Base-by-base conservation (phyloP, 2,797 vertebrate species). In the Acridotheres tristis region DNA sequence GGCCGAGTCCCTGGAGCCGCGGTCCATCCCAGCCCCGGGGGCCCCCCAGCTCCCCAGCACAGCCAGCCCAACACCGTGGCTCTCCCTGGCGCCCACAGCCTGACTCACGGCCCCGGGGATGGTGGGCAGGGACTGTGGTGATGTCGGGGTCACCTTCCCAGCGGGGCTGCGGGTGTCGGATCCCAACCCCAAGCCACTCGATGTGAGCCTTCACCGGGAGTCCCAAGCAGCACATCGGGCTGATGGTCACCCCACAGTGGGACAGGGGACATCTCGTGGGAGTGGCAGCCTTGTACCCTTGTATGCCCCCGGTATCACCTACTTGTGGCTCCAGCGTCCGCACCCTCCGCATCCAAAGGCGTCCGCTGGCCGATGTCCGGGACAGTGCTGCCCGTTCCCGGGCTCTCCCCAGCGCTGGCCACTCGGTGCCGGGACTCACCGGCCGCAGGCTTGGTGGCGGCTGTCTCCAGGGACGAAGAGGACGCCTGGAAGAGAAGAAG, bases 271-370 rank as follows among this genome's bases (percentile, higher is more conserved):
- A 43, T 11, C 26, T 54, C 30, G 47, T 1, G 3, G 34, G 23
- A 30, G n/a, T 1, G 13, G 27, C 54, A 65, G 32, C 63, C 45
- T 36, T 9, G 2, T 11, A 18, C 15, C 47, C 51, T 42, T 45
- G 13, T 7, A 55, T 36, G 42, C 36, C 65, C 43, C 10, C 0
- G 29, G 7, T n/a, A 55, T 69, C 71, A 97, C 97, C 98, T 98
- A 99, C 99, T 98, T 98, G 98, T 98, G 93, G 96, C 96, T 63
- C 97, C 93, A 43, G 54, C 76, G 83, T 98, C 98, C 0, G 50
- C 32, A 34, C 95, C 93, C 10, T 98, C 98, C 14, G 85, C 92
- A 66, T 98, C 98, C 93, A 67, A 93, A 86, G 96, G 92, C 32
- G 88, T 88, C 38, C 96, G 94, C 40, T 89, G 97, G 82, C 63